These are phyloP conservation scores for Stichodactyla mertensii DNA, from an alignment of 64 coral and sea anemone species.

Conservation along the genomic window DNA sequence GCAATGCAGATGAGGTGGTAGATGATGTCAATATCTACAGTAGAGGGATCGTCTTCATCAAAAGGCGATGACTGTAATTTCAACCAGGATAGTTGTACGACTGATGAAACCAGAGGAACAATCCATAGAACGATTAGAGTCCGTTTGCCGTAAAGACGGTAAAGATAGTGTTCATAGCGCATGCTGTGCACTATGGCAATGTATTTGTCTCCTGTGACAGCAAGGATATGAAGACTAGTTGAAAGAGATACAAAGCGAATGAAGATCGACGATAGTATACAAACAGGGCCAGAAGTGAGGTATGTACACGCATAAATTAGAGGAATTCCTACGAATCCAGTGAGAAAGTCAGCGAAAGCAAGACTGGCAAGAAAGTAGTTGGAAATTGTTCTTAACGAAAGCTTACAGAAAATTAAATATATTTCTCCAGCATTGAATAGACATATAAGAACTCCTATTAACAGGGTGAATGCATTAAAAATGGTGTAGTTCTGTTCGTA, in stretches of 20 bases:
- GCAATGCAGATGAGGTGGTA: neutral
- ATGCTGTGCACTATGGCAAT: constrained; percentile 29
- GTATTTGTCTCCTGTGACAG: constrained; percentile 45
- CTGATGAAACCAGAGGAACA: neutral
- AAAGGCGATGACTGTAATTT: neutral
- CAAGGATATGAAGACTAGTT: constrained; percentile 31
- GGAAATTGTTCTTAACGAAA: constrained; percentile 13
- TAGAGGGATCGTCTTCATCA: neutral
- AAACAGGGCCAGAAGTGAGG: neutral
- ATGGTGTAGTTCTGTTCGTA: neutral
- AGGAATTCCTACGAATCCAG: constrained; percentile 33
- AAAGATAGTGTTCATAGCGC: constrained; percentile 17
- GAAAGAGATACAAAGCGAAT: constrained; percentile 28
- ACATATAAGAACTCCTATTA: constrained; percentile 26
- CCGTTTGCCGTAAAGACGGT: neutral
- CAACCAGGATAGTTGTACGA: constrained; percentile 27
- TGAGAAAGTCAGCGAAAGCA: constrained; percentile 35
- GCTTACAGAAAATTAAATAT: constrained; percentile 18
- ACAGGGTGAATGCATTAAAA: neutral
- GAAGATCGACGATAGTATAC: constrained; percentile 12
- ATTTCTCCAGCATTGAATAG: constrained; percentile 28
- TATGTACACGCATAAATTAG: constrained; percentile 18
- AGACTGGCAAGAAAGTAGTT: constrained; percentile 38
- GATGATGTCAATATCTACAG: neutral
- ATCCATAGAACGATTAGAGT: constrained; percentile 9